These are phyloP conservation scores for Pipa parva DNA, from an alignment of 2,113 vertebrate species.

Conservation along the genomic window DNA sequence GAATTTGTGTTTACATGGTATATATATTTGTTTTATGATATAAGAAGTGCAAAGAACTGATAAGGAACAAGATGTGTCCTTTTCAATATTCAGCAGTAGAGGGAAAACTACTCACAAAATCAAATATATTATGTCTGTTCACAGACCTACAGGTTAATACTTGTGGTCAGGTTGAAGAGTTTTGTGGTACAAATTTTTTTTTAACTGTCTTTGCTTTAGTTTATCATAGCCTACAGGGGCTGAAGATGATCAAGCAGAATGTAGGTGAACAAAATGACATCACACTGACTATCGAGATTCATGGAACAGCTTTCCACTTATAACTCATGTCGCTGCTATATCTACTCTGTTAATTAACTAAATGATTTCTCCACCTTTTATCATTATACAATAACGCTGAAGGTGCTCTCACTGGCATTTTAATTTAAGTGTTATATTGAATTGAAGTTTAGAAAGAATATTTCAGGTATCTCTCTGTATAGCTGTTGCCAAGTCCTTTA, in stretches of 20 bases:
- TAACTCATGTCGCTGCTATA: constrained; percentile 41
- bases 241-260: constrained; percentile 35
- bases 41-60: no score
- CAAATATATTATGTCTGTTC: no score
- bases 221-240: no score
- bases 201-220: no score
- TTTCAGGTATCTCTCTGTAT: constrained; percentile 37
- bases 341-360: constrained; percentile 43
- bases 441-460: constrained; percentile 37
- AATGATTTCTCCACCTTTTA: constrained; percentile 42
- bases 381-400: constrained; percentile 42
- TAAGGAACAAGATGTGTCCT: no score
- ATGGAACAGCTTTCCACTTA: constrained; percentile 28
- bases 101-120: no score
- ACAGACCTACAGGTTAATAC: no score
- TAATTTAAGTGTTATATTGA: constrained; percentile 45
- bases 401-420: constrained; percentile 41
- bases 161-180: no score
- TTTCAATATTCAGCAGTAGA: no score
- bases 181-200: no score
- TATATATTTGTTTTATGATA: no score
- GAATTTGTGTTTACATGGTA: no score
- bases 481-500: constrained; percentile 34
- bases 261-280: constrained; percentile 41
- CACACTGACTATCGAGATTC: constrained; percentile 38